Conservation (phyloP, 2,888 invertebrate species). For the Rotaria socialis region DNA sequence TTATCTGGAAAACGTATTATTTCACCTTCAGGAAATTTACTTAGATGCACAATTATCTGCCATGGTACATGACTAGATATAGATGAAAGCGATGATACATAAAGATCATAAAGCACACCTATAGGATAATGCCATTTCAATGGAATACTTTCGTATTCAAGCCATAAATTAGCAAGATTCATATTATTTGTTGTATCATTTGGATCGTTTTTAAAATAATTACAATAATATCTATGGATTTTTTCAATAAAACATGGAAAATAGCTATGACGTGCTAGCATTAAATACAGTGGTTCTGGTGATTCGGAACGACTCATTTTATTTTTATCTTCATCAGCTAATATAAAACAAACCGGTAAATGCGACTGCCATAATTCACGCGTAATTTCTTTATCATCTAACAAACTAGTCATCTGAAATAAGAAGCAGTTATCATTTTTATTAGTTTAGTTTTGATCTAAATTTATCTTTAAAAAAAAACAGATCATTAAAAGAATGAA, state of each 20-base stretch:
- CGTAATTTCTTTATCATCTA: constrained; percentile 83
- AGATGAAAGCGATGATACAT: constrained; percentile 54
- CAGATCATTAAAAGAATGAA: not conserved
- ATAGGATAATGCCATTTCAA: constrained; percentile 76
- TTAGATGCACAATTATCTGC: constrained; percentile 83
- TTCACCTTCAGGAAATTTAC: constrained; percentile 80
- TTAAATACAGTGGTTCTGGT: constrained; percentile 62
- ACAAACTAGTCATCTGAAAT: not conserved
- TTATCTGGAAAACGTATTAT: constrained; percentile 76
- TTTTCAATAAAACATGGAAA: constrained; percentile 90
- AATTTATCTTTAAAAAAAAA: no score
- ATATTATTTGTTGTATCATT: constrained; percentile 65
- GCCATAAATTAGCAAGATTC: constrained; percentile 65
- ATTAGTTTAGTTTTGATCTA: no score
- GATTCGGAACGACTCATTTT: constrained; percentile 84
- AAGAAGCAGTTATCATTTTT: no score
- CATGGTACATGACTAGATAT: constrained; percentile 71
- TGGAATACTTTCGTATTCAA: constrained; percentile 83
- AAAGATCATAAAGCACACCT: constrained; percentile 85
- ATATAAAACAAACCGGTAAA: constrained; percentile 83
- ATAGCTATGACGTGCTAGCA: constrained; percentile 86
- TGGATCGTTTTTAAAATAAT: constrained; percentile 67
- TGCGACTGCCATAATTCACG: constrained; percentile 92
- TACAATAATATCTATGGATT: constrained; percentile 77
- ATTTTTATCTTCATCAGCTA: constrained; percentile 80